Conservation (phyloP, 2,888 invertebrate genomes). For the Pachliopta kotzebuea region DNA sequence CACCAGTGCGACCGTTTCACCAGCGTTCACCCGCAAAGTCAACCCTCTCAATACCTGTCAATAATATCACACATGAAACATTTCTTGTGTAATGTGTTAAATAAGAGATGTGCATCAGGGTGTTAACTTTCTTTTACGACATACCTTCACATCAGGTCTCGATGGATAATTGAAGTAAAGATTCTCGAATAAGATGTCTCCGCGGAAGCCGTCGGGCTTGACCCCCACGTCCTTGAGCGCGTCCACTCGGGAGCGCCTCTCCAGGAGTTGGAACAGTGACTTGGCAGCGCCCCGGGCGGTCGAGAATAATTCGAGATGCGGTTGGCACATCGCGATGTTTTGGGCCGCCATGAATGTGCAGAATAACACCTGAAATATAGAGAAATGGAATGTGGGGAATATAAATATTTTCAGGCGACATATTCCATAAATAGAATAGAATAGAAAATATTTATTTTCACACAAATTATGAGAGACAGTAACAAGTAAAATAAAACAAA, state of each 20-base stretch:
- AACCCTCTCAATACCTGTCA: conserved; percentile 84
- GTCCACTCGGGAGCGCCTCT: conserved; percentile 68
- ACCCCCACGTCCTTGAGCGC: conserved; percentile 61
- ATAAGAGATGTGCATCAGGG: no score
- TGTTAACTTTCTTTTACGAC: not conserved
- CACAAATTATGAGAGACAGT: no score
- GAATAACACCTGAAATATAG: conserved; percentile 82
- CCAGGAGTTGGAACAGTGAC: conserved; percentile 85
- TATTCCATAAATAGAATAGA: no score
- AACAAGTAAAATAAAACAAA: no score
- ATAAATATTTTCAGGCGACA: no score
- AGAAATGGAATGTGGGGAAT: no score
- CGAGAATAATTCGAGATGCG: conserved; percentile 87
- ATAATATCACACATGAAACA: not conserved
- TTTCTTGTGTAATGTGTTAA: no score
- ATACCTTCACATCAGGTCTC: conserved; percentile 84
- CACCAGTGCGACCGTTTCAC: conserved; percentile 87
- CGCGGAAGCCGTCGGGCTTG: conserved; percentile 76
- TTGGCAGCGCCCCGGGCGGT: conserved; percentile 87
- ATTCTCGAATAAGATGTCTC: conserved; percentile 85
- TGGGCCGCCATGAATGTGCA: conserved; percentile 88
- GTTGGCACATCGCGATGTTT: conserved; percentile 87
- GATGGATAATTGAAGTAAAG: conserved; percentile 90
- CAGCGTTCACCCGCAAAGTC: conserved; percentile 80
- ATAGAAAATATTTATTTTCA: no score